These are phyloP conservation scores for Nebria salina DNA, from an alignment of 2,888 invertebrate genomes.

Conservation along the genomic window DNA sequence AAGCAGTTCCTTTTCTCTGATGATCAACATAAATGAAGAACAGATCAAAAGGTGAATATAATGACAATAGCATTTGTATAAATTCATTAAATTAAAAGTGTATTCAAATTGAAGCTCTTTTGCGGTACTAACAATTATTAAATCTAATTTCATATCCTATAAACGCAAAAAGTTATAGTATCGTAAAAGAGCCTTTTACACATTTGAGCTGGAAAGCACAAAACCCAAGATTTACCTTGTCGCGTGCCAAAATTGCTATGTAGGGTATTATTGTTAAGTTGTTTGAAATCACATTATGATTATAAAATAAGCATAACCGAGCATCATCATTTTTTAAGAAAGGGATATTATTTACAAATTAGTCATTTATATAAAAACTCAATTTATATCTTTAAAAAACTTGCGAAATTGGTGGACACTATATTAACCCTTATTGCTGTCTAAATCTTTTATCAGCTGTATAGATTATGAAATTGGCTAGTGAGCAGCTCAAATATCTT, in stretches of 20 bases:
- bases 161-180: too few relatives aligned
- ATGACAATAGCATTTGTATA: neutral
- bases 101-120: neutral
- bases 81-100: neutral
- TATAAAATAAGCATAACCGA: too few relatives aligned
- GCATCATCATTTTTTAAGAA: too few relatives aligned
- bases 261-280: neutral
- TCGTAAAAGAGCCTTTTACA: neutral
- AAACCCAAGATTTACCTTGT: neutral
- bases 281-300: too few relatives aligned
- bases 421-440: neutral
- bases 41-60: neutral
- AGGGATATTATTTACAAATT: neutral
- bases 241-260: neutral
- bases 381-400: neutral
- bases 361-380: neutral
- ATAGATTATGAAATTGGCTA: constrained; percentile 28
- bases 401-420: neutral
- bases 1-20: neutral
- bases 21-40: neutral
- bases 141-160: neutral
- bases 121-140: neutral
- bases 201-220: neutral
- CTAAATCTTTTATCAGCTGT: neutral
- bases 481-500: constrained; percentile 44